Conservation (phyloP, 2,797 vertebrate genomes). For the Ctenosaura bakeri region DNA sequence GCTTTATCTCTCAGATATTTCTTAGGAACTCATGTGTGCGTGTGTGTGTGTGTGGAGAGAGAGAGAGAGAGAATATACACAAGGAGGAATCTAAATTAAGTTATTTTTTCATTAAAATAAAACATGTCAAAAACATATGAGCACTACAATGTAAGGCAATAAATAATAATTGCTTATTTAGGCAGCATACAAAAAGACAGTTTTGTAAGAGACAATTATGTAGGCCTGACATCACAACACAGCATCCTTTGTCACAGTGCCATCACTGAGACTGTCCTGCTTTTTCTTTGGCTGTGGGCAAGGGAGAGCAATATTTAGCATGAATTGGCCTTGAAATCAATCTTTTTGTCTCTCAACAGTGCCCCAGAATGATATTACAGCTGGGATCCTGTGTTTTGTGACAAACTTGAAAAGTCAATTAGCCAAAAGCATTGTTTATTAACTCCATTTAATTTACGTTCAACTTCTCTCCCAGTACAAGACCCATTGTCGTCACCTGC, state of each 20-base stretch:
- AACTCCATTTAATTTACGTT: too few species aligned
- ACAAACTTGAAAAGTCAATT: neutral
- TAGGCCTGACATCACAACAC: neutral
- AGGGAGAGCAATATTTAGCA: neutral
- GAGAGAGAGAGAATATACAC: neutral
- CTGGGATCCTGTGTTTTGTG: neutral
- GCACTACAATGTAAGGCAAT: neutral
- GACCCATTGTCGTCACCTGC: neutral
- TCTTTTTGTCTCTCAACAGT: neutral
- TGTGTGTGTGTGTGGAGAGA: neutral
- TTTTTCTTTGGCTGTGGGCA: neutral
- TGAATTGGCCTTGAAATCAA: neutral
- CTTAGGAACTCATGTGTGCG: neutral
- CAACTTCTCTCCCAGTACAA: too few species aligned
- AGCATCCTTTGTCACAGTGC: neutral
- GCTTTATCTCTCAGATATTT: neutral
- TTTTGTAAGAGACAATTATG: neutral
- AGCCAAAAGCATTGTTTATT: neutral
- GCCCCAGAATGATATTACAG: neutral
- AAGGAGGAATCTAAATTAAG: neutral
- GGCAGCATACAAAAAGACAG: neutral
- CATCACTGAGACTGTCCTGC: neutral
- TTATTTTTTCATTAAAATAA: neutral
- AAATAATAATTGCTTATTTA: neutral
- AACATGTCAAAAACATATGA: neutral